These are phyloP conservation scores for Henricia sp. DNA, from an alignment of 53 echinoderm and acorn worm genomes.

Conservation along the genomic window DNA sequence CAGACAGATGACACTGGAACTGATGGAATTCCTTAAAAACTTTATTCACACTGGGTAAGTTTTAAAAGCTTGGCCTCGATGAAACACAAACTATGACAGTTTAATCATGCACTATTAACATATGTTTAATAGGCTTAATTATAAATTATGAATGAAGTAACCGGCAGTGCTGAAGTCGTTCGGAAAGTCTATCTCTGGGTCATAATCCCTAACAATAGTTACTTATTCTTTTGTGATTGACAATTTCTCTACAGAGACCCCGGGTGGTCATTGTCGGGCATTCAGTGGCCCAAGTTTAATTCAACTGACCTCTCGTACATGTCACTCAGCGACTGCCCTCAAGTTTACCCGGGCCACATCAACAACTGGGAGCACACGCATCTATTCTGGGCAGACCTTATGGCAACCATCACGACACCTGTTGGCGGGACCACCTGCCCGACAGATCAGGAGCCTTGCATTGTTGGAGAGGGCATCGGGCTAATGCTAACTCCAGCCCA, in stretches of 20 bases:
- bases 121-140: neutral
- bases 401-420: slow-evolving; percentile 12
- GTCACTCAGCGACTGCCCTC: slow-evolving; percentile 33
- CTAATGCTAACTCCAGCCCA: slow-evolving; percentile 15
- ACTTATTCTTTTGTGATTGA: neutral
- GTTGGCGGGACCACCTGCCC: neutral
- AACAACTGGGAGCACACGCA: slow-evolving; percentile 5
- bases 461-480: slow-evolving; percentile 41
- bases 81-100: too few species aligned
- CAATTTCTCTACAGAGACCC: slow-evolving; percentile 8
- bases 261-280: slow-evolving; percentile 13
- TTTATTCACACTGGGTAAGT: slow-evolving; percentile 49
- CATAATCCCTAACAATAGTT: too few species aligned
- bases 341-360: slow-evolving; percentile 4
- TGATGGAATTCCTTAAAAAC: slow-evolving; percentile 31
- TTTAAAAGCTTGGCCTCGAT: too few species aligned
- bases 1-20: slow-evolving; percentile 20
- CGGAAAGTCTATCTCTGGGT: neutral
- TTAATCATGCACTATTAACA: neutral
- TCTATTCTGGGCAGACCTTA: slow-evolving; percentile 22
- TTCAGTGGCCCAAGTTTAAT: slow-evolving; percentile 43
- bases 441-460: neutral
- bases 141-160: neutral
- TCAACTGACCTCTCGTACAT: slow-evolving; percentile 6
- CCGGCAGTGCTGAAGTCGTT: neutral